Evolutionary conservation across 2,113 vertebrate species (phyloP), one percentile per base, ranked within the genome.

Genomic region (Rousettus leschenaultii): DNA sequence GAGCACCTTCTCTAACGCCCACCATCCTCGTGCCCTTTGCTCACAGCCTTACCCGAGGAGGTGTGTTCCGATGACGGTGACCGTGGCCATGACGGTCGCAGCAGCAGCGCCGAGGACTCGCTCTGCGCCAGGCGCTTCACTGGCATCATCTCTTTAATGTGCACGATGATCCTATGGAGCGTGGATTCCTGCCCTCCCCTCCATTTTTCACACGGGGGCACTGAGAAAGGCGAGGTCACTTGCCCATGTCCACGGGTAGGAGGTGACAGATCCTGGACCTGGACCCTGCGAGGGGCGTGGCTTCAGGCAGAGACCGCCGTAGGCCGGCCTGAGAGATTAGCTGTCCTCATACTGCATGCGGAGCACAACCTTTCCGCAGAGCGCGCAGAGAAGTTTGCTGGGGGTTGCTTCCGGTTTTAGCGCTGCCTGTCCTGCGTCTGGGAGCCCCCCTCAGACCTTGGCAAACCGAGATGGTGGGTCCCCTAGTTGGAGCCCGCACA

Each of bases 51-150:
- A 8, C 77, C 75, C 4, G 19, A 68, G 19, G 59, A 93, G 77
- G 4, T 0, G 24, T 19, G 30, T 73, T 78, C 84, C 24, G 2
- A 7, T 0, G 24, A 22, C 0, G 35, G 10, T 2, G n/a, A 18
- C 0, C 28, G 28, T 0, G 19, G 1, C 1, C 0, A 3, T 4
- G 12, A 2, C 0, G 11, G 6, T 2, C 9, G 26, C 1, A 3
- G 57, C 38, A 7, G 4, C 5, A 3, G 14, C 0, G 5, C 63
- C 0, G 0, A 6, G 48, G 1, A 14, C 84, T 51, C 3, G 1
- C 71, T 21, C 19, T 1, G 1, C 6, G 68, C 38, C 2, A 3
- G 53, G 5, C 0, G 1, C 22, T 14, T 33, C n/a, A 0, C 26
- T 9, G 0, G 45, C 0, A 0, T n/a, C 33, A 0, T 40, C 45